Conservation (phyloP, 2,888 invertebrate species). For the Rhorus exstirpatorius region DNA sequence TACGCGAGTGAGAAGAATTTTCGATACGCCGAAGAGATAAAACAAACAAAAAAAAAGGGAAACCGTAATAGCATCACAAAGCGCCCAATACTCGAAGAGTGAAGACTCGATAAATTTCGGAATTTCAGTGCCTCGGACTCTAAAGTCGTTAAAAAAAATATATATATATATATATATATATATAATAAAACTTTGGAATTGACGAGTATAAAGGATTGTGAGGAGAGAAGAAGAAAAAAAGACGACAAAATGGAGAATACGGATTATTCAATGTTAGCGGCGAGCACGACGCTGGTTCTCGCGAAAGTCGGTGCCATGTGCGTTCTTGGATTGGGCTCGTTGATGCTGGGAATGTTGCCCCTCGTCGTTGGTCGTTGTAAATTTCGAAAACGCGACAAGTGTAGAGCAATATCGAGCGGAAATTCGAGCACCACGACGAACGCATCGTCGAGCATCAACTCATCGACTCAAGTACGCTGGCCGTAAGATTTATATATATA, state of each 20-base stretch:
- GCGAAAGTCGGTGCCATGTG: constrained; percentile 89
- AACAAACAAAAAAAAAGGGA: background rate
- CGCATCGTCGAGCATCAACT: constrained; percentile 78
- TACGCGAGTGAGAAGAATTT: constrained; percentile 5
- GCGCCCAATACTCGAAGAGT: background rate
- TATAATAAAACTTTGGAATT: background rate
- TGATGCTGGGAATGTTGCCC: constrained; percentile 88
- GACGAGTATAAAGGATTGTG: background rate
- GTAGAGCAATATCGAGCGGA: constrained; percentile 77
- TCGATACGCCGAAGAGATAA: background rate
- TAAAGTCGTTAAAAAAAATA: background rate
- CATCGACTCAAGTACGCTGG: constrained; percentile 70
- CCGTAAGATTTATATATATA: constrained; percentile 16
- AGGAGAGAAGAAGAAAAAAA: background rate
- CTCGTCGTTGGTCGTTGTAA: constrained; percentile 85
- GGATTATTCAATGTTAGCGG: constrained; percentile 56
- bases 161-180: background rate
- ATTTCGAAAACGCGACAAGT: constrained; percentile 73
- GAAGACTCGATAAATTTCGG: background rate
- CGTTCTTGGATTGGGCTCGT: constrained; percentile 88
- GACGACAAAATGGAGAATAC: constrained; percentile 71
- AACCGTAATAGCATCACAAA: background rate
- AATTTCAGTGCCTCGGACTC: background rate
- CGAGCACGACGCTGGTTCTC: constrained; percentile 82
- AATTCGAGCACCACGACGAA: constrained; percentile 79